Evolutionary conservation across 2,797 vertebrate species (phyloP).

Genomic region (Labeo calbasu): DNA sequence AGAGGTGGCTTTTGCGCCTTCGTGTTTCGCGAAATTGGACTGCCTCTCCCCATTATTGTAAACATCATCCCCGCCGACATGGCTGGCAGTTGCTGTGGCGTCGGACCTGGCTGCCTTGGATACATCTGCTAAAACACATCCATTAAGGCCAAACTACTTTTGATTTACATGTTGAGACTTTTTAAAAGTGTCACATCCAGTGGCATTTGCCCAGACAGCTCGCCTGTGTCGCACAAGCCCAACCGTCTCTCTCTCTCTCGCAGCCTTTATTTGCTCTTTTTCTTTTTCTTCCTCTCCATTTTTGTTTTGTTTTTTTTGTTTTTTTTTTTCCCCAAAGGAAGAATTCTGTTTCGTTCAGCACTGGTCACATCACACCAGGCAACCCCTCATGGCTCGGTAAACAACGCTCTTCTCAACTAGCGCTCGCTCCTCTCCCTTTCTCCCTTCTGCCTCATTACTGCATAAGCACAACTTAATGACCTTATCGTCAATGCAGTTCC

Average conservation of each 20-base stretch:
- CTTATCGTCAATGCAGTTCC: slow-evolving; percentile 73
- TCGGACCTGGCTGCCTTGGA: slow-evolving; percentile 72
- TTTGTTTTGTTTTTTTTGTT: too few relatives aligned
- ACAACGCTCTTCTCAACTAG: slow-evolving; percentile 81
- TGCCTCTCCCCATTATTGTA: slow-evolving; percentile 86
- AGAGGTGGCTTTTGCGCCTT: slow-evolving; percentile 77
- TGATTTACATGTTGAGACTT: slow-evolving; percentile 86
- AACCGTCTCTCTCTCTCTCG: slow-evolving; percentile 50
- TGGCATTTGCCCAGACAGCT: slow-evolving; percentile 56
- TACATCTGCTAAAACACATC: slow-evolving; percentile 82
- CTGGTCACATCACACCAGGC: slow-evolving; percentile 68
- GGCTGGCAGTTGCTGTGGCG: slow-evolving; percentile 72
- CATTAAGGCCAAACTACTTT: slow-evolving; percentile 83
- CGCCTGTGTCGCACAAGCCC: slow-evolving; percentile 47
- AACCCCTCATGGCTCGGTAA: slow-evolving; percentile 80
- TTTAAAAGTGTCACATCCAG: slow-evolving; percentile 81
- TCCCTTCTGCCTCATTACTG: slow-evolving; percentile 77
- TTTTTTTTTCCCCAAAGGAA: slow-evolving; percentile 37
- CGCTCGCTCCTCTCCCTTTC: slow-evolving; percentile 61
- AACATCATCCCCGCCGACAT: slow-evolving; percentile 83
- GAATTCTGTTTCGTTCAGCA: slow-evolving; percentile 66
- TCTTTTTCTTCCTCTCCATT: slow-evolving; percentile 59
- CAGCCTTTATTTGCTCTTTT: slow-evolving; percentile 58
- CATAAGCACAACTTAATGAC: slow-evolving; percentile 81
- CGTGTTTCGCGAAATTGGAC: slow-evolving; percentile 85